Conservation (phyloP, 2,113 vertebrate species). For the Malaclemys terrapin region DNA sequence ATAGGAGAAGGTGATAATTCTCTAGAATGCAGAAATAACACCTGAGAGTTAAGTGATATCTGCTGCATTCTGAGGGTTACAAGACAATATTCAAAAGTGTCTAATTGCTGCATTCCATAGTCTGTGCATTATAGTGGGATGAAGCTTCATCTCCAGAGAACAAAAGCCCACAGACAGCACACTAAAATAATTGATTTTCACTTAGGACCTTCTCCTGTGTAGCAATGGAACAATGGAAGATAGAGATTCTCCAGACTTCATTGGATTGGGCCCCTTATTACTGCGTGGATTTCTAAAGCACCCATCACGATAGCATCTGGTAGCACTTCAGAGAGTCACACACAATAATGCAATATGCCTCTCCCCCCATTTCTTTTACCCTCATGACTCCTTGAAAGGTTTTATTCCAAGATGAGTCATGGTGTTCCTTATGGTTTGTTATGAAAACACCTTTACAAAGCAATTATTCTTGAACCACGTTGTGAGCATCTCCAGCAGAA, state of each 20-base stretch:
- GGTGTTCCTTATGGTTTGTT: not conserved
- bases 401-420: not conserved
- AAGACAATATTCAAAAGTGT: not conserved
- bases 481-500: not conserved
- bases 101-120: not conserved
- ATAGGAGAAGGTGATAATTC: not conserved
- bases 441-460: not conserved
- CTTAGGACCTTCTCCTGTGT: not conserved
- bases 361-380: not conserved
- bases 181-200: slow-evolving; percentile 12
- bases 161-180: not conserved
- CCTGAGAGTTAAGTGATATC: not conserved
- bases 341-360: not conserved
- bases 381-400: not conserved
- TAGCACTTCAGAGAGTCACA: not conserved
- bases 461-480: not conserved
- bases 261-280: not conserved
- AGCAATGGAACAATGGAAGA: not conserved
- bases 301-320: not conserved
- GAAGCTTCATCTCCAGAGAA: not conserved
- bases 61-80: not conserved
- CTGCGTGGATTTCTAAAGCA: not conserved
- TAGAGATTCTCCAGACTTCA: not conserved
- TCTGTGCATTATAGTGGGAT: not conserved
- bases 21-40: not conserved